These are phyloP conservation scores for Caenorhabditis sp. DNA, from an alignment of 2,888 invertebrate genomes.

Conservation along the genomic window DNA sequence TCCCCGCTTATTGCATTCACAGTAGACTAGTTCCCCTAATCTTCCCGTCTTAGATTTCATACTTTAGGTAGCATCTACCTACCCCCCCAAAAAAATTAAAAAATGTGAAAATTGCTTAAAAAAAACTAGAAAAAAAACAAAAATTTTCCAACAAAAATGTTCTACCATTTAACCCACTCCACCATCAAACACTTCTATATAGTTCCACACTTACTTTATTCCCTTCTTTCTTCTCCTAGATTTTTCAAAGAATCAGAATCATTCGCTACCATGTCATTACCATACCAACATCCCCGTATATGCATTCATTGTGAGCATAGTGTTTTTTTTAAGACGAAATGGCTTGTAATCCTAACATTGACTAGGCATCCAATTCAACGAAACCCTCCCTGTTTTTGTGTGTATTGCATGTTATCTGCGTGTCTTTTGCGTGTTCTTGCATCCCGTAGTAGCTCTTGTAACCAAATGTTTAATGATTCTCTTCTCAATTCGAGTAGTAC, in stretches of 20 bases:
- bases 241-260: too few species aligned
- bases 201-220: too few species aligned
- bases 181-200: too few species aligned
- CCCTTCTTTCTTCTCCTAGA: too few species aligned
- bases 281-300: conserved; percentile 5
- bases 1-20: too few species aligned
- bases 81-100: conserved; percentile 29
- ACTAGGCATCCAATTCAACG: background rate
- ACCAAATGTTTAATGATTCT: background rate
- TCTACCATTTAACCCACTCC: too few species aligned
- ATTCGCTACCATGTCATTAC: conserved; percentile 14
- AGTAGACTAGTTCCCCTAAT: too few species aligned
- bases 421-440: background rate
- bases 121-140: conserved; percentile 13
- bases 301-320: conserved; percentile 20
- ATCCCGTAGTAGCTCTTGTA: conserved; percentile 4
- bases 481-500: conserved; percentile 37
- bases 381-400: background rate
- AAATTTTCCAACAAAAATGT: conserved; percentile 3
- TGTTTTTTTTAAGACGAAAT: background rate
- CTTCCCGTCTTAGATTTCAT: background rate
- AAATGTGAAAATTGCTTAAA: background rate
- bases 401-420: background rate
- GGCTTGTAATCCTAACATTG: conserved; percentile 1
- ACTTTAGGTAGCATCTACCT: conserved; percentile 19